phyloP scores from a whole-genome alignment of 2,113 vertebrate species.

The Neotoma lepida region DNA sequence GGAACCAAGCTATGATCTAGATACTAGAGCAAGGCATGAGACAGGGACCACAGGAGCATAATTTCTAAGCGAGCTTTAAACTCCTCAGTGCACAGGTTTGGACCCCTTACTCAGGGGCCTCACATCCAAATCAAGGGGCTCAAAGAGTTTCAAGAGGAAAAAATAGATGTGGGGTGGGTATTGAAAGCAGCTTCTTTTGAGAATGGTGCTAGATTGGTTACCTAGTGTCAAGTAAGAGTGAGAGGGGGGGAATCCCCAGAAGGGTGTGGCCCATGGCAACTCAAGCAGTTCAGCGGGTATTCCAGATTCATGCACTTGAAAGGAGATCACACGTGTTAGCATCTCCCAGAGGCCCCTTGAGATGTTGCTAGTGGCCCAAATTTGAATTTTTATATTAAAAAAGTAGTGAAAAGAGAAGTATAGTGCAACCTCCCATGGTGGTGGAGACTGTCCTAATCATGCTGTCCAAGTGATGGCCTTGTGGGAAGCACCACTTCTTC shows the following conservation, averaged over 20 bases:
- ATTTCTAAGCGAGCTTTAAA: neutral
- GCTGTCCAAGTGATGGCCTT: neutral
- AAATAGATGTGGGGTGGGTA: neutral
- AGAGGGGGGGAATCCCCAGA: neutral
- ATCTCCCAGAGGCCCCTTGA: neutral
- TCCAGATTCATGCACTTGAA: neutral
- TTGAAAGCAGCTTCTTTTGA: neutral
- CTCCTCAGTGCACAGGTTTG: neutral
- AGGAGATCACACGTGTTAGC: neutral
- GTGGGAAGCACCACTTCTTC: neutral
- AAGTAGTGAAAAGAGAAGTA: conserved; percentile 20
- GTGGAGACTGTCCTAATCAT: neutral
- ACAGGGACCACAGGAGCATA: fast-evolving
- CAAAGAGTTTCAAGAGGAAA: neutral
- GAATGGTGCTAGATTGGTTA: neutral
- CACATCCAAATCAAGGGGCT: neutral
- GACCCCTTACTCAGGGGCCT: neutral
- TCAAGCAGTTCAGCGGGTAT: neutral
- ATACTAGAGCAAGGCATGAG: neutral
- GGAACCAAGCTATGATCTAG: neutral
- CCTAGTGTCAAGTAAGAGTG: neutral
- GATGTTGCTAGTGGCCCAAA: neutral
- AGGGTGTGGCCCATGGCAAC: neutral
- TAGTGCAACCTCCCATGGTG: neutral
- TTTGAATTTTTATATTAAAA: neutral